Base-by-base conservation (phyloP, 2,888 invertebrate species). In the Pyrrhosoma nymphula region DNA sequence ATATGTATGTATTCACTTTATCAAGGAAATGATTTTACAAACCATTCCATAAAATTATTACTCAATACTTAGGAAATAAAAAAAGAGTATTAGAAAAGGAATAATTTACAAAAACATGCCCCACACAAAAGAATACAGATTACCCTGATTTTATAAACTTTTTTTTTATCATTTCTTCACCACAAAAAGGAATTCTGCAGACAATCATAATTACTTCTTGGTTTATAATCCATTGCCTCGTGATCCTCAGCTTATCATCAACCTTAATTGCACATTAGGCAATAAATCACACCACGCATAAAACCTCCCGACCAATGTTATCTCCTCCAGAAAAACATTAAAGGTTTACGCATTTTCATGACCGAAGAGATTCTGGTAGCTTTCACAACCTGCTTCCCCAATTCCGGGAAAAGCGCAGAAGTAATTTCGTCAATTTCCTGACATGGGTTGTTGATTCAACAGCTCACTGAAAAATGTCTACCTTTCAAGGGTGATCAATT, bases 11-110 rank as follows among this genome's bases (percentile, higher is more conserved):
- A 93, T 93, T 69, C 93, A 69, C 69, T 69, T 93, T 39, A 39
- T 39, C n/a, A 47, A 93, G 93, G 89, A 89, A 69, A 93, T 93
- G 93, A 93, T 93, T 93, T 93, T n/a, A 47, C 93, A 93, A 93
- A 93, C 47, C 69, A 69, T 56, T 89, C 55, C 89, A 47, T 89
- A 93, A 93, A 47, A 69, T 75, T 75, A 89, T 55, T 56, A 69
- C 39, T 93, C 93, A 93, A 93, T 93, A 93, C 93, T 93, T 93
- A 93, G 93, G 35, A 93, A 93, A 93, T 69, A 93, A 93, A 93
- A 82, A 93, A 69, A 69, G 93, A 93, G 93, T 93, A 93, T 93
- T 93, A 69, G 93, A 93, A 93, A 69, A 93, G 93, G 93, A 93
- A 93, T 93, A 93, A 93, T 93, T 93, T 93, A 93, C 93, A 93